phyloP scores from a whole-genome alignment of 2,113 vertebrate genomes.

The Platysteira castanea region DNA sequence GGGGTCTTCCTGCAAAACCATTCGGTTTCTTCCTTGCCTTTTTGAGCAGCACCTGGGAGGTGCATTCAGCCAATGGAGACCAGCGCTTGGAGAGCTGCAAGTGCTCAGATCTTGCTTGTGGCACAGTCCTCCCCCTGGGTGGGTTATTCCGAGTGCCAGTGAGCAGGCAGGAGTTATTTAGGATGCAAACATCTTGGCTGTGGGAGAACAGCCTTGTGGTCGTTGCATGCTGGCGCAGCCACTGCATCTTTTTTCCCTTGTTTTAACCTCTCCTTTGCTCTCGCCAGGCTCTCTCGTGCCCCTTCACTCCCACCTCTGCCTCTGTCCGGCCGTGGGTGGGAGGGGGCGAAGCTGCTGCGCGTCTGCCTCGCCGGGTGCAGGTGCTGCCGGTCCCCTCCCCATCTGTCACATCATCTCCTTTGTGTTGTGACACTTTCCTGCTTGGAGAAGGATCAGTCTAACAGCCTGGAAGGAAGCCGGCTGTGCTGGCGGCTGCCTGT shows the following conservation, averaged over 20 bases:
- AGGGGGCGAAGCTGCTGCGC: background rate
- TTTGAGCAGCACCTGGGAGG: background rate
- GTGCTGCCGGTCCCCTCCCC: constrained; percentile 14
- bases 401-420: constrained; percentile 40
- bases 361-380: background rate
- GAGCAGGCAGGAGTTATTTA: background rate
- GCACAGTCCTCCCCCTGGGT: background rate
- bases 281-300: rapidly evolving
- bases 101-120: rapidly evolving
- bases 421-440: constrained; percentile 51
- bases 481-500: constrained; percentile 12
- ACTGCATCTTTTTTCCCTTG: background rate
- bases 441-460: constrained; percentile 51
- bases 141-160: background rate
- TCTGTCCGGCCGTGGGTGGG: rapidly evolving
- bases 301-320: background rate
- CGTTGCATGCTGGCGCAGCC: rapidly evolving
- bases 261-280: background rate
- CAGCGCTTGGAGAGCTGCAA: background rate
- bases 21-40: background rate
- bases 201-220: background rate
- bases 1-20: background rate
- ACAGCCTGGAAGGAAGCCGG: constrained; percentile 48
- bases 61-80: background rate
- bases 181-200: background rate